phyloP scores from a whole-genome alignment of 2,113 vertebrate species.

The Myrmecobius fasciatus region DNA sequence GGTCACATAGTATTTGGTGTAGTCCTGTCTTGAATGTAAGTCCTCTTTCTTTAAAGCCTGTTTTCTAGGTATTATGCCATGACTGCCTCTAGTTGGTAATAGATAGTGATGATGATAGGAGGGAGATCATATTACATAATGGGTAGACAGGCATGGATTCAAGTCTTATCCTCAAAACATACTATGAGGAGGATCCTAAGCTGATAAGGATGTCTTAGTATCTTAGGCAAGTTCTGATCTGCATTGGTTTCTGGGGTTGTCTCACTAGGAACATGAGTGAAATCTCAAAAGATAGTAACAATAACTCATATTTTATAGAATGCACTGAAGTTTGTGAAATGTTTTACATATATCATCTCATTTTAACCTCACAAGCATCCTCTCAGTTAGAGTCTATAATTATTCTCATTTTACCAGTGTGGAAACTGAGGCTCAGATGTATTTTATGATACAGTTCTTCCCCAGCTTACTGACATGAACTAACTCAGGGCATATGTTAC shows the following conservation, averaged over 20 bases:
- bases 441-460: background rate
- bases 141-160: background rate
- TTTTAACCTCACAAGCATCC: background rate
- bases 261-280: background rate
- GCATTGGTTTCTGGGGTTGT: background rate
- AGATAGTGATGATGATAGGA: background rate
- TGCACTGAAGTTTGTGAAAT: background rate
- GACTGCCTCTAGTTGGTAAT: background rate
- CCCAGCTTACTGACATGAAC: background rate
- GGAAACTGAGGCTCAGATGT: background rate
- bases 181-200: background rate
- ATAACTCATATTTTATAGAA: background rate
- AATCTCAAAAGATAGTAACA: background rate
- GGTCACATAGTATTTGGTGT: background rate
- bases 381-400: background rate
- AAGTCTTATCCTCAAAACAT: background rate
- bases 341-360: background rate
- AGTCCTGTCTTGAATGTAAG: background rate
- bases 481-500: background rate
- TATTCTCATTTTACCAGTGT: conserved; percentile 5
- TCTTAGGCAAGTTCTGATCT: background rate
- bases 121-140: background rate
- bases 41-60: background rate
- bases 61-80: too few relatives aligned
- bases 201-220: background rate